phyloP scores from a whole-genome alignment of 2,113 vertebrate genomes.

The Nibea coibor region DNA sequence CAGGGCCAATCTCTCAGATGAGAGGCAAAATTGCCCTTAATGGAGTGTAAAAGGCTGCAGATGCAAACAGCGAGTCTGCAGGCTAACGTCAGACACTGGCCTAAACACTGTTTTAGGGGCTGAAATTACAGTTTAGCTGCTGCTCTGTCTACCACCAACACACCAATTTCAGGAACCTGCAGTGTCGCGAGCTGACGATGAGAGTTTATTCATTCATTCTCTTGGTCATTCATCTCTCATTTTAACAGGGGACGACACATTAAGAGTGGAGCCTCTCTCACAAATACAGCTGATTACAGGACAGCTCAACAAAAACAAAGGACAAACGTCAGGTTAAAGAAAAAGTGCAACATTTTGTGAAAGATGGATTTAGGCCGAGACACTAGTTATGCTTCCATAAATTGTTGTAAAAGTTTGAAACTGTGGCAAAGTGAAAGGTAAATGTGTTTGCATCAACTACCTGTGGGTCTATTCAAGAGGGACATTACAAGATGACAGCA shows the following conservation, averaged over 20 bases:
- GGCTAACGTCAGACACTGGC: constrained; percentile 67
- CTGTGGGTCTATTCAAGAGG: not conserved
- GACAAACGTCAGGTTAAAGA: not conserved
- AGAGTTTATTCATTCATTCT: constrained; percentile 53
- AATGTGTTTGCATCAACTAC: not conserved
- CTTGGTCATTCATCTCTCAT: constrained; percentile 43
- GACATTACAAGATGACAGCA: not conserved
- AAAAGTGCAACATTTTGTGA: not conserved
- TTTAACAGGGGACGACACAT: constrained; percentile 16
- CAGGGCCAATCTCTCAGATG: constrained; percentile 53
- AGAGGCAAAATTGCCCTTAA: constrained; percentile 66
- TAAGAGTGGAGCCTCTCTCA: constrained; percentile 9
- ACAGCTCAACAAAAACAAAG: constrained; percentile 11
- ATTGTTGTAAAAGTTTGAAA: not conserved
- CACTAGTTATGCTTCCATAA: not conserved
- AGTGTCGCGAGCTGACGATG: constrained; percentile 8
- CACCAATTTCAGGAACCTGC: constrained; percentile 63
- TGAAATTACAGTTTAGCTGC: constrained; percentile 77
- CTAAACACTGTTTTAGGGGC: constrained; percentile 77
- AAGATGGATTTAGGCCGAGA: not conserved
- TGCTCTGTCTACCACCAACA: constrained; percentile 67
- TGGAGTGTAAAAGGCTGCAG: constrained; percentile 70
- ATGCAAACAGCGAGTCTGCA: constrained; percentile 69
- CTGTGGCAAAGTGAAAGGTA: not conserved
- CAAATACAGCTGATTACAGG: constrained; percentile 37